Base-by-base conservation (phyloP, 2,888 invertebrate species). In the Papilio gigon region DNA sequence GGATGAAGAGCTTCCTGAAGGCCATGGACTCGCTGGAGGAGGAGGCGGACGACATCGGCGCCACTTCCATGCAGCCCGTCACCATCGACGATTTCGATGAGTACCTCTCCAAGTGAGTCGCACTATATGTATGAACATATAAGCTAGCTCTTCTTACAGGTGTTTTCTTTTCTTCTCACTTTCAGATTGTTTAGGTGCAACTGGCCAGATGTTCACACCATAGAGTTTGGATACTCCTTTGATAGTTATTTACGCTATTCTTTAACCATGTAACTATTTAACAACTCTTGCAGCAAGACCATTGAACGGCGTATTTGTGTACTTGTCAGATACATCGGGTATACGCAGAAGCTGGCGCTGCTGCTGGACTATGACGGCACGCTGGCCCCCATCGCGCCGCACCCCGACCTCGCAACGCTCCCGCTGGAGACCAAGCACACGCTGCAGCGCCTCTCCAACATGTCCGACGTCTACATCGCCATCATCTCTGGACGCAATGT, bases 21-120 rank as follows among this genome's bases (percentile, higher is more conserved):
- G 97, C 96, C 0, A 97, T 97, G 96, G 97, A 97, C 67, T 96
- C 96, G 0, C 84, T 97, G 56, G 95, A 95, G 74, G 96, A 96
- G 76, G 95, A 95, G 73, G 93, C 93, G n/a, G 97, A 97, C 76
- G 96, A 97, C 73, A 94, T 96, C 63, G 95, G 97, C 14, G 96
- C 96, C 4, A 96, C 96, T 0, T 95, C 94, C 30, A 97, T 97
- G 96, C 96, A 96, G 73, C 97, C 97, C 0, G 96, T 97, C n/a
- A 96, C 97, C 6, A 94, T 97, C 79, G 97, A 97, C 77, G 97
- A 97, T 85, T 97, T 97, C 81, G 97, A 97, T 80, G 97, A 97
- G 84, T 97, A 97, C 81, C 92, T 97, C 67, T 94, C 96, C 72
- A 96, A 97, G 96, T 97, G 92, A 93, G 94, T 92, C 20, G 12